Evolutionary conservation across 35 echinoderm and acorn worm genomes (phyloP), one percentile per base, ranked within the genome.

Genomic region (Chiridota heheva): DNA sequence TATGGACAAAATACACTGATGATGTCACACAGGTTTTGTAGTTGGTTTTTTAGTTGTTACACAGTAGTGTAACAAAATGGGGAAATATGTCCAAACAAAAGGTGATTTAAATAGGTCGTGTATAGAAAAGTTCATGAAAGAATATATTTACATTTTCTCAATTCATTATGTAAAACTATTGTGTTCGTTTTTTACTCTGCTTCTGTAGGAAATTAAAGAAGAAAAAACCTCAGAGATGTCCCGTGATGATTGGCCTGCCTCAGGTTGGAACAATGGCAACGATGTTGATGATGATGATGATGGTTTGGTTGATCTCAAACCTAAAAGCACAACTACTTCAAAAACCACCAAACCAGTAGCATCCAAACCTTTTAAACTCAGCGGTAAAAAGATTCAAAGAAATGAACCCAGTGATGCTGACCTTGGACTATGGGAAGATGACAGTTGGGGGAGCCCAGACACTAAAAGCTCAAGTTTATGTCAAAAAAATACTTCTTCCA

Each of bases 361-460:
- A 60, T 62, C 76, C 16, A 79, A 79, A 42, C 51, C 58, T 22
- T 37, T 59, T 40, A 60, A 60, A 32, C 22, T 63, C 26, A 38
- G 34, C 7, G 30, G 30, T 8, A 60, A 79, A 57, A 60, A 63
- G 46, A n/a, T n/a, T n/a, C n/a, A n/a, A n/a, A n/a, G n/a, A n/a
- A 38, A 79, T 26, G 51, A 63, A 79, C 76, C 76, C 0, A n/a
- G n/a, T n/a, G n/a, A n/a, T n/a, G n/a, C n/a, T 79, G 41, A 79
- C 44, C 40, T 41, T 79, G 43, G 76, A 79, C 29, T 60, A 17
- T 79, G 58, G 51, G 46, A 37, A 29, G 46, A 56, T 60, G 56
- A 56, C 40, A 44, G 46, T 62, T 81, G 51, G 53, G 60, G 78
- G 3, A 18, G 5, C 16, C 42, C 59, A 66, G 78, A 26, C 37